Percentiles rank a stretch among this genome's conserved stretches.
These are phyloP conservation scores for Dendrocopos noguchii DNA, from an alignment of 2,113 vertebrate genomes.

Conservation along the genomic window DNA sequence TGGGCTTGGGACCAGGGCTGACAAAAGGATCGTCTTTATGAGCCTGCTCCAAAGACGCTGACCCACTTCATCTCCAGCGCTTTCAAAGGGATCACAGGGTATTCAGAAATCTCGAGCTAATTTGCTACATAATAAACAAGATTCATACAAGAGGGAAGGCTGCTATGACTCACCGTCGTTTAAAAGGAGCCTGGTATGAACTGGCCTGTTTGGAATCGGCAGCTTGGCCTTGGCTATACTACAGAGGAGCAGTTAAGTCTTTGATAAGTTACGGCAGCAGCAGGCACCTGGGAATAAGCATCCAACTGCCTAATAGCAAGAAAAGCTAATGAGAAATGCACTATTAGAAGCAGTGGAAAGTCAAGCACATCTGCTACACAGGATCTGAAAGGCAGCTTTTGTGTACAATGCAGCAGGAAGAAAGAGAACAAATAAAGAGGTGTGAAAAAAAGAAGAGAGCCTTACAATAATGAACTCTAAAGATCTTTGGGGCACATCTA, in stretches of 20 bases:
- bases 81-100: constrained; percentile 36
- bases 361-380: not conserved
- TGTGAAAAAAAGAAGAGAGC: not conserved
- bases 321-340: not conserved
- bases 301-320: not conserved
- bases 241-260: constrained; percentile 44
- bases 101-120: constrained; percentile 57
- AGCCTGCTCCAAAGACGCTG: constrained; percentile 13
- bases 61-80: not conserved
- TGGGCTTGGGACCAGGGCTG: constrained; percentile 1
- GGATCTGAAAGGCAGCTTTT: not conserved
- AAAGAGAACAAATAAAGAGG: constrained; percentile 15
- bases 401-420: not conserved
- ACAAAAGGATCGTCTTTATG: constrained; percentile 38
- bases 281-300: constrained; percentile 29
- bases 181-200: constrained; percentile 26
- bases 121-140: constrained; percentile 56
- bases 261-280: constrained; percentile 52
- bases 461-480: not conserved
- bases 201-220: constrained; percentile 12
- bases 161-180: not conserved
- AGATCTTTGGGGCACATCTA: not conserved
- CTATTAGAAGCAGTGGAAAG: not conserved
- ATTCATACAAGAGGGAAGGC: constrained; percentile 19
- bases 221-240: constrained; percentile 20